Percentiles rank a stretch among this genome's conserved stretches.
Evolutionary conservation across 2,113 vertebrate species (phyloP).

Genomic region (Ammospiza caudacuta): DNA sequence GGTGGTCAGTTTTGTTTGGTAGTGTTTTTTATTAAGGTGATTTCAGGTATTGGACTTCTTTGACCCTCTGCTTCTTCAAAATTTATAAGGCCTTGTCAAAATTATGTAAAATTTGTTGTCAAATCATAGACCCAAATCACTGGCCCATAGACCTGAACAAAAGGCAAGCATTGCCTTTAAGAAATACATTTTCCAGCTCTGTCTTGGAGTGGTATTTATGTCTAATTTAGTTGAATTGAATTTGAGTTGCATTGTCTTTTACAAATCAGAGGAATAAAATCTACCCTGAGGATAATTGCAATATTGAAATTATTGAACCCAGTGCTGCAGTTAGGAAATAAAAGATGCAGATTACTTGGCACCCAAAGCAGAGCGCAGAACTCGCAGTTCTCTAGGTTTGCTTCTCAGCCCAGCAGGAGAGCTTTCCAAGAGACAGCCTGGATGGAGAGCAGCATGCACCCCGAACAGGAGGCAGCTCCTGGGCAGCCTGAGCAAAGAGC

Average conservation of each 20-base stretch:
- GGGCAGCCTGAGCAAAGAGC: background rate
- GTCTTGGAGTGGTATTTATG: background rate
- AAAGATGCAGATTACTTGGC: constrained; percentile 6
- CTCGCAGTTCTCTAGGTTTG: background rate
- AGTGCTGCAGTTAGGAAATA: background rate
- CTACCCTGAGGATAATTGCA: background rate
- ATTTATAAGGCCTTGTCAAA: background rate
- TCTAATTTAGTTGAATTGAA: background rate
- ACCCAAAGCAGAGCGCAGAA: background rate
- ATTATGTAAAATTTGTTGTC: background rate
- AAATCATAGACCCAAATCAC: background rate
- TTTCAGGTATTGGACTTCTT: background rate
- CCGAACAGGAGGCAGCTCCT: background rate
- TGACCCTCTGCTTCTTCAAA: background rate
- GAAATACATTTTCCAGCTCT: background rate
- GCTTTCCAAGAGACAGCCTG: background rate
- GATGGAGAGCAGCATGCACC: background rate
- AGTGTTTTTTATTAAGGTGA: background rate
- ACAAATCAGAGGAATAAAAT: background rate
- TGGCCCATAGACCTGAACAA: background rate
- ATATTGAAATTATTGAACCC: background rate
- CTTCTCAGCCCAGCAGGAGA: background rate
- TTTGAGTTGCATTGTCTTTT: background rate
- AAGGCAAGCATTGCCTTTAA: background rate
- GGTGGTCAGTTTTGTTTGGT: background rate